These are phyloP conservation scores for Dyspetes luteomarginatus DNA, from an alignment of 2,888 invertebrate genomes.

Conservation along the genomic window DNA sequence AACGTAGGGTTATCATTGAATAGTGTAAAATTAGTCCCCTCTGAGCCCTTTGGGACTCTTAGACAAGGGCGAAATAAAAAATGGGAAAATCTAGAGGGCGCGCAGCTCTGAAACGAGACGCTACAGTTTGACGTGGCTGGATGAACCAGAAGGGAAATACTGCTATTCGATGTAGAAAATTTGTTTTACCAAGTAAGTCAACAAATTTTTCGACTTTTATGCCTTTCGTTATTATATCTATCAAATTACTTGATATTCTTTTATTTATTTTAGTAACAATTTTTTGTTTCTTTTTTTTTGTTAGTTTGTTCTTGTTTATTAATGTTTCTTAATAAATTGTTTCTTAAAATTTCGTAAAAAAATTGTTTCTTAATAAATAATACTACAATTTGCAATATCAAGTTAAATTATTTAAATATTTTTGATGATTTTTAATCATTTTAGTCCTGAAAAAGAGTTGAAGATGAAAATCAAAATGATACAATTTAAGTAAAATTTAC, in stretches of 20 bases:
- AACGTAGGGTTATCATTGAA: constrained; percentile 70
- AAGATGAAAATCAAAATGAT: too few relatives aligned
- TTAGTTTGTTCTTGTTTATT: too few relatives aligned
- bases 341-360: too few relatives aligned
- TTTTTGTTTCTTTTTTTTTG: too few relatives aligned
- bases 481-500: background rate
- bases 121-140: constrained; percentile 53
- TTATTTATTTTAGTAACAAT: background rate
- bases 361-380: too few relatives aligned
- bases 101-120: constrained; percentile 27
- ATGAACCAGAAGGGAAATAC: too few relatives aligned
- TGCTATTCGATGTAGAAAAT: too few relatives aligned
- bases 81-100: background rate
- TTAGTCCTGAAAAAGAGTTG: too few relatives aligned
- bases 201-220: background rate
- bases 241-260: background rate
- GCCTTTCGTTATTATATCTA: background rate
- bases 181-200: constrained; percentile 23
- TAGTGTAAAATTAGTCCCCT: constrained; percentile 79
- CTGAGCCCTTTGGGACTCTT: constrained; percentile 20
- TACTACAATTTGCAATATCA: too few relatives aligned
- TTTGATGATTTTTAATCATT: background rate
- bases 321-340: too few relatives aligned
- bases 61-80: background rate
- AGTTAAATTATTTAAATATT: too few relatives aligned